Evolutionary conservation across 2,888 invertebrate species (phyloP), one percentile per base, ranked within the genome.

Genomic region (Rhagonycha lutea): DNA sequence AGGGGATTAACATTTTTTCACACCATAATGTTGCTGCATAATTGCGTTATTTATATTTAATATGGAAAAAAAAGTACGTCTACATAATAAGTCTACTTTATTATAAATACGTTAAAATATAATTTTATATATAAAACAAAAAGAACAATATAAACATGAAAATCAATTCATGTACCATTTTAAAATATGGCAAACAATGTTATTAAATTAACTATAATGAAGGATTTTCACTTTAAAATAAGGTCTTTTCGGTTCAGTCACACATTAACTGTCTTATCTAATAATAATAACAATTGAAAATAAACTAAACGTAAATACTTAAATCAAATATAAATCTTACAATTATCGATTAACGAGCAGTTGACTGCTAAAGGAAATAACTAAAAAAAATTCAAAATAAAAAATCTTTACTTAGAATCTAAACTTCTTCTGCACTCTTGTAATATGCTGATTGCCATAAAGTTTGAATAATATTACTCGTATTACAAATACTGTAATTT

Each of bases 101-200:
- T 47, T 47, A 47, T 47, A 47, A 47, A 12, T 47, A 47, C n/a
- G 47, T 47, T 47, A 47, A 47, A 47, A n/a, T 47, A 47, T 47
- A 47, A 47, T n/a, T 47, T 47, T 47, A n/a, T 47, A 47, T n/a
- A 65, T 65, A n/a, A 65, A 65, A 65, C n/a, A 65, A 12, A 68
- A 68, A 29, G 28, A 11, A 32, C 29, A 68, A 29, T 29, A 68
- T 29, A 68, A 32, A 29, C 26, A 14, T 68, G 32, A 68, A 18
- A 32, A 68, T 68, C 24, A 68, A 14, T 68, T 28, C 14, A 68
- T 11, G 63, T 65, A 65, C 63, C 70, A 76, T 69, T 68, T 68
- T 60, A 70, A 65, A 70, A 69, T 76, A 76, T 76, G 76, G 76
- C 76, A 76, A 75, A 72, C 26, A 47, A 23, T 73, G 69, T 14